Evolutionary conservation across 2,113 vertebrate genomes (phyloP), one percentile per base, ranked within the genome.

Genomic region (Salvator merianae): DNA sequence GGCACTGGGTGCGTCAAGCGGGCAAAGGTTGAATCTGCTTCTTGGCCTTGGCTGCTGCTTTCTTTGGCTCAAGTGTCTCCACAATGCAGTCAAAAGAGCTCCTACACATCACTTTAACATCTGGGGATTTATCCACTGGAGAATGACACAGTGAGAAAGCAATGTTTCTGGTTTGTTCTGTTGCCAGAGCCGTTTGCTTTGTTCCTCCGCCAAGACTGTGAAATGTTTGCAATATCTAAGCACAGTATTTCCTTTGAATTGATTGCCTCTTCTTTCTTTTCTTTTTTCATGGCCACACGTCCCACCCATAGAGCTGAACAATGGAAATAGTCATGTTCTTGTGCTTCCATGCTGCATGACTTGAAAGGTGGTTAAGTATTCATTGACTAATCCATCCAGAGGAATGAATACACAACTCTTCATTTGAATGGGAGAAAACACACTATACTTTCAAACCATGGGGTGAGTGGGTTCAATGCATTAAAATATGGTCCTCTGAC

Each of bases 161-260:
- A 90, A 92, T 85, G 90, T 89, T 91, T 91, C 88, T 63, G 79
- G 90, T 93, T 77, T 77, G 75, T 85, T 94, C 92, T 92, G 74
- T 76, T 93, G 91, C 89, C 94, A 94, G 92, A 88, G 84, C 50
- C 69, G 75, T 93, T 89, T 72, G 72, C 93, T 93, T 93, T 94
- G 88, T 93, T 95, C 92, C 89, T 47, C 65, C 20, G 88, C 93
- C 90, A 93, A 91, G 90, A 84, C 66, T 66, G 81, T 84, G 89
- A 89, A 91, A 93, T 85, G 88, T 93, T 90, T 90, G 81, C 89
- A 90, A 91, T 92, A 88, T 77, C 92, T 82, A 93, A 94, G 91
- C 90, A 89, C 91, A 91, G 90, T 65, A 65, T 85, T 90, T 93
- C 89, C 87, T 91, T 93, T 90, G 84, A 93, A 90, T 87, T 88